Evolutionary conservation across 2,888 invertebrate genomes (phyloP).

Genomic region (Aquatica leii): DNA sequence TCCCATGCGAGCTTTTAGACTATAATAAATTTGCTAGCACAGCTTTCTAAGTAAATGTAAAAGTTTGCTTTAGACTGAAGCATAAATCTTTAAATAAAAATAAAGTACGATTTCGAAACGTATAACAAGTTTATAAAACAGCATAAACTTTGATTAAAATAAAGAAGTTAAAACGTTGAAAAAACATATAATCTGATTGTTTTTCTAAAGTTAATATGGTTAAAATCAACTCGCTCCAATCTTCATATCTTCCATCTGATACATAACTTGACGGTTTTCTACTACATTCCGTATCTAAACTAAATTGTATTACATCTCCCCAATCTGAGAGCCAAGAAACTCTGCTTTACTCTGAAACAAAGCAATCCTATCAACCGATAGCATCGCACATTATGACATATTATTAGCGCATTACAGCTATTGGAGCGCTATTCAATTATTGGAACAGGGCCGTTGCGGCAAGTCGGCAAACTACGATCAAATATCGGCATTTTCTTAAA

Average conservation of each 20-base stretch:
- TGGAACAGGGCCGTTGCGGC: constrained; percentile 62
- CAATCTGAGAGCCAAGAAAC: constrained; percentile 56
- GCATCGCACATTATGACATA: constrained; percentile 63
- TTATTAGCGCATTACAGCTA: constrained; percentile 64
- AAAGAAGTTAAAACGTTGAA: constrained; percentile 3
- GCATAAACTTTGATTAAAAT: too few species aligned
- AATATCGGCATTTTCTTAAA: constrained; percentile 51
- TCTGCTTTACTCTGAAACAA: constrained; percentile 57
- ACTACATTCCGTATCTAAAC: constrained; percentile 53
- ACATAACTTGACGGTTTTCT: constrained; percentile 43
- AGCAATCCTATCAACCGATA: constrained; percentile 63
- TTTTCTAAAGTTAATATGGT: constrained; percentile 14
- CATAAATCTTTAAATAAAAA: too few species aligned
- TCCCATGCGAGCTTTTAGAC: too few species aligned
- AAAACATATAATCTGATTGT: constrained; percentile 13
- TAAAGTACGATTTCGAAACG: too few species aligned
- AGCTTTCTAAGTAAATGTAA: too few species aligned
- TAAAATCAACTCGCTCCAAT: constrained; percentile 25
- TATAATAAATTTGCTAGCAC: too few species aligned
- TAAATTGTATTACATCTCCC: constrained; percentile 59
- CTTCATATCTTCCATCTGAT: constrained; percentile 37
- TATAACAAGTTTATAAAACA: too few species aligned
- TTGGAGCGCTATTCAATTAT: constrained; percentile 64
- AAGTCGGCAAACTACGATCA: constrained; percentile 57
- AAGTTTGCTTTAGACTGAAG: too few species aligned